Conservation (phyloP, 2,888 invertebrate genomes). For the Rhagium mordax region DNA sequence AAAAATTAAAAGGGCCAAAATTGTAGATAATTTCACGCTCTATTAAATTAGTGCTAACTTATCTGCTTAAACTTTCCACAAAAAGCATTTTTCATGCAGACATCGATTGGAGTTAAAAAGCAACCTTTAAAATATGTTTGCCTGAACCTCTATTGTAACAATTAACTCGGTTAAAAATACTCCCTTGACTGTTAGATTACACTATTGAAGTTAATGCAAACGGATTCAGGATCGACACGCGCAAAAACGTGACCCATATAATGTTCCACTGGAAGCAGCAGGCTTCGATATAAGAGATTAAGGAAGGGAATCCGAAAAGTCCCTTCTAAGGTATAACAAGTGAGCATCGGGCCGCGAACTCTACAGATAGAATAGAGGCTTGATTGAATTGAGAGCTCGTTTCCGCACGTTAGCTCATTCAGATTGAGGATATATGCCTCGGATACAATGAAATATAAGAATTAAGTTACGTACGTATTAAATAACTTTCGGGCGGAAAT, state of each 20-base stretch:
- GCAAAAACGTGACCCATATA: neutral
- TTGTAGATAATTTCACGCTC: no score
- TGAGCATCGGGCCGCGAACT: conserved; percentile 61
- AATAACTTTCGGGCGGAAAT: neutral
- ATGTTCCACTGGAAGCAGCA: neutral
- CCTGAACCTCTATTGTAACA: no score
- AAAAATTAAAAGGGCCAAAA: no score
- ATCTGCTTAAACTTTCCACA: no score
- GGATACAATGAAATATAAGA: conserved; percentile 44
- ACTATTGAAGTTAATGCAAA: neutral
- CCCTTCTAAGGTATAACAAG: conserved; percentile 54
- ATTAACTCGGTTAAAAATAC: no score
- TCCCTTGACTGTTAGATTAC: no score
- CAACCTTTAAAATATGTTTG: no score
- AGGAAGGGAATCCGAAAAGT: conserved; percentile 35
- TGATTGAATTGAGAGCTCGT: conserved; percentile 66
- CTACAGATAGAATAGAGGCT: conserved; percentile 55
- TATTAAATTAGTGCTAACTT: no score
- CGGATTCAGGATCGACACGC: neutral
- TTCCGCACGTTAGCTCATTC: conserved; percentile 65
- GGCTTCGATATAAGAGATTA: conserved; percentile 21
- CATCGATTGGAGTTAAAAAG: no score
- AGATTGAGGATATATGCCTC: conserved; percentile 61
- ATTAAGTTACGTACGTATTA: conserved; percentile 19
- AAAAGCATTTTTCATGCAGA: no score